Percentiles rank a stretch among this genome's conserved stretches.
phyloP scores from a whole-genome alignment of 2,888 invertebrate genomes.

The Ennomos quercinarius region DNA sequence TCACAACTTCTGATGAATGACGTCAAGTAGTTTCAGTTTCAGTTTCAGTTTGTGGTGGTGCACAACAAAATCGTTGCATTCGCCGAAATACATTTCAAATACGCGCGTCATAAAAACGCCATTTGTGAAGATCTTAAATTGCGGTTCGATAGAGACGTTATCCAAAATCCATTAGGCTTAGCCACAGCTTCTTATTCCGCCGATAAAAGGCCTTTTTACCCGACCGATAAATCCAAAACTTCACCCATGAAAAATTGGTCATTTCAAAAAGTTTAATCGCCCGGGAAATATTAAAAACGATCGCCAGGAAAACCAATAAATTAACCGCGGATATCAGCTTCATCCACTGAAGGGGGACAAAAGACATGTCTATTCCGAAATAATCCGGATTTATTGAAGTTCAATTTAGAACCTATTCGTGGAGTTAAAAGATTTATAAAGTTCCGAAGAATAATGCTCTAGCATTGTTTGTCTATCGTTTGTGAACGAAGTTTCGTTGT shows the following conservation, averaged over 20 bases:
- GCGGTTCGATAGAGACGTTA: constrained; percentile 19
- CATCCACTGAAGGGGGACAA: constrained; percentile 48
- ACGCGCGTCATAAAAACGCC: constrained; percentile 10
- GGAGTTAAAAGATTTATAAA: constrained; percentile 72
- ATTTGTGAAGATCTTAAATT: constrained; percentile 25
- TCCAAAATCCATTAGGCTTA: constrained; percentile 31
- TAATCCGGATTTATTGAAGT: constrained; percentile 70
- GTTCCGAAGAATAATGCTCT: constrained; percentile 59
- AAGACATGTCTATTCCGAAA: constrained; percentile 69
- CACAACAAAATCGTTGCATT: too few species aligned
- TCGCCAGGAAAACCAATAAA: constrained; percentile 52
- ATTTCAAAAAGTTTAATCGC: constrained; percentile 42
- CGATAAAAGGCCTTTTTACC: constrained; percentile 36
- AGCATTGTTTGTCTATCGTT: constrained; percentile 44
- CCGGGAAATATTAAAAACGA: constrained; percentile 46
- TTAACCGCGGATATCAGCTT: constrained; percentile 60
- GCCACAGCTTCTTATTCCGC: constrained; percentile 20
- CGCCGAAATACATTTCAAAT: too few species aligned
- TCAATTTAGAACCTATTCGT: constrained; percentile 53
- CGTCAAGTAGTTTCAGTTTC: too few species aligned
- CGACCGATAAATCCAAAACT: constrained; percentile 39
- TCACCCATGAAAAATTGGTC: constrained; percentile 40
- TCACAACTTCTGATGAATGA: too few species aligned
- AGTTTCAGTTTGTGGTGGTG: too few species aligned
- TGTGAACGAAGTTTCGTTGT: constrained; percentile 10